Base-by-base conservation (phyloP, 2,113 vertebrate genomes). In the Baryphthengus martii region DNA sequence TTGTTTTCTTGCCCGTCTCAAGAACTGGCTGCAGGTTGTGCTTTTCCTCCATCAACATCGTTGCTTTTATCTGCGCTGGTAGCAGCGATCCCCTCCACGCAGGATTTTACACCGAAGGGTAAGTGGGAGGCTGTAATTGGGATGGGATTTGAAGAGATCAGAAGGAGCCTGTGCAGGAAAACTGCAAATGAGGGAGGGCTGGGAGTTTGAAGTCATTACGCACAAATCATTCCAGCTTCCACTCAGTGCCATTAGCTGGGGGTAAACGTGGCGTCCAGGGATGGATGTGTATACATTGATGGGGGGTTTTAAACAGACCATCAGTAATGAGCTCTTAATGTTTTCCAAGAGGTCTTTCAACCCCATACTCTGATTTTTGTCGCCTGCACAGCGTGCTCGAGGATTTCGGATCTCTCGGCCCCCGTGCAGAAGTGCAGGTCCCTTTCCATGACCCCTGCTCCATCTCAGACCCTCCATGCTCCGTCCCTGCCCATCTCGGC, bases 61-160 rank as follows among this genome's bases (percentile, higher is more conserved):
- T 16, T 3, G 63, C 84, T 90, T 95, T 89, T 47, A 68, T 93
- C 91, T 29, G 89, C 2, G 5, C 84, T 68, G 89, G 93, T 95
- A 94, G 94, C 87, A 82, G 93, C 62, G 6, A 53, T 94, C 81
- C 86, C 62, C 74, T 50, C 40, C 78, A 73, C 0, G 40, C 78
- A 70, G 87, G 71, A 76, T 97, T 97, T 96, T 96, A 96, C 78
- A 47, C 3, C 94, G 85, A 93, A 83, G 89, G 78, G 87, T 79
- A 94, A 96, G 95, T 94, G 89, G 91, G 91, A 96, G 93, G 95
- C 93, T 96, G 87, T 96, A 96, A 94, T 96, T 94, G 91, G 93
- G 91, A 80, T 96, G 94, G 96, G 94, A 96, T 96, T 93, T 95
- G 90, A 81, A 93, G 88, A 95, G 94, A 94, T 95, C 85, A 95